Base-by-base conservation (phyloP, 2,113 vertebrate genomes). In the Probosciger aterrimus region DNA sequence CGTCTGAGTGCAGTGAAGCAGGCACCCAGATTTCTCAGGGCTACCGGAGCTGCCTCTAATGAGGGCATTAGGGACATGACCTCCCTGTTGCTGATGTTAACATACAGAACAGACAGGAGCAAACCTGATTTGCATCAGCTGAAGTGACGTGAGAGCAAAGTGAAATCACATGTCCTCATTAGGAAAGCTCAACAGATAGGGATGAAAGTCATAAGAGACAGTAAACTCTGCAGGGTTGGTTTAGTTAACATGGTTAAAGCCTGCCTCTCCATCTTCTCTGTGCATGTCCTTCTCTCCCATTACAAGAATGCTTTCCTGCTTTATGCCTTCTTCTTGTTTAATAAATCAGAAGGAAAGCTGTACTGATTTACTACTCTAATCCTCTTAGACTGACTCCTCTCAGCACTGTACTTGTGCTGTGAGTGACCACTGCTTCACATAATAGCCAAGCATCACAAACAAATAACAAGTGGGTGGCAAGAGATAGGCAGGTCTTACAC, bases 161-260 rank as follows among this genome's bases (percentile, higher is more conserved):
- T 7, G 2, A 79, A 87, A 47, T 27, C 80, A 65, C 33, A 2
- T n/a, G 84, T 75, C 75, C 76, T 88, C 80, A 47, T 88, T 71
- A 88, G 87, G 80, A 93, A 93, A 67, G 76, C 67, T 93, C 84
- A 82, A 50, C 83, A 94, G 80, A 53, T 64, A 65, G 50, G 62
- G 67, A 43, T 67, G 84, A 60, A 74, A 86, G 80, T 75, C 80
- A 27, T 19, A 22, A 75, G 71, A 67, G 81, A 86, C 62, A 44
- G 65, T 19, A 25, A 50, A 64, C 35, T 85, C 75, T 75, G 39
- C 71, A 60, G 75, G 70, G 35, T 55, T 82, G 41, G 81, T 75
- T 70, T 62, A 28, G 80, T 57, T 57, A 77, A 37, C 13, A 2
- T 14, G 46, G 69, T 74, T 64, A 60, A 30, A 52, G 17, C 20